Conservation (phyloP, 2,888 invertebrate species). For the Nineta flava region DNA sequence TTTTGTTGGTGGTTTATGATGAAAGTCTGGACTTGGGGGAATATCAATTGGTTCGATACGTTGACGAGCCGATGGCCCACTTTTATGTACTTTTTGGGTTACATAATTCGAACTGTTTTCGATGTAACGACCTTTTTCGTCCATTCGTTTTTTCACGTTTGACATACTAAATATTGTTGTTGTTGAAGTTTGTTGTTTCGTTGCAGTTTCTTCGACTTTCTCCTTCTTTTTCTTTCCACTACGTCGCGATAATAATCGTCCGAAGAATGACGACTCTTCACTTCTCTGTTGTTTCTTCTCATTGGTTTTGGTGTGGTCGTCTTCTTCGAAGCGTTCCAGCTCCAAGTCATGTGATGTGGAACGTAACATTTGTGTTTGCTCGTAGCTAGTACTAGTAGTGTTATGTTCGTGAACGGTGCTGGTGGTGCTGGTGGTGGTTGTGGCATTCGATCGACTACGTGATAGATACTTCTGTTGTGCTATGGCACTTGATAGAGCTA, state of each 20-base stretch:
- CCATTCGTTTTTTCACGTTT: slow-evolving; percentile 34
- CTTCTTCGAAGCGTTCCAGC: slow-evolving; percentile 17
- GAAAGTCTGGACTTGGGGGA: slow-evolving; percentile 23
- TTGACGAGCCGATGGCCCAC: slow-evolving; percentile 36
- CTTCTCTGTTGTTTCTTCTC: slow-evolving; percentile 30
- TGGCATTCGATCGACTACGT: slow-evolving; percentile 28
- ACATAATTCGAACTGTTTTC: slow-evolving; percentile 10
- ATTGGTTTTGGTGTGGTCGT: slow-evolving; percentile 19
- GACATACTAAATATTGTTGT: slow-evolving; percentile 20
- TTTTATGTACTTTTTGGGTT: slow-evolving; percentile 20
- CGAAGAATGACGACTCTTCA: slow-evolving; percentile 41
- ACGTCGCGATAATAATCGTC: slow-evolving; percentile 47
- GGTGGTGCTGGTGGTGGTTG: slow-evolving; percentile 12
- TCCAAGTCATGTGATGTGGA: slow-evolving; percentile 17
- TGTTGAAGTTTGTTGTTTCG: slow-evolving; percentile 24
- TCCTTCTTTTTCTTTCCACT: slow-evolving; percentile 55
- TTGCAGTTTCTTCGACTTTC: slow-evolving; percentile 17
- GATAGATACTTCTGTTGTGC: slow-evolving; percentile 33
- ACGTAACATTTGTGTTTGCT: slow-evolving; percentile 13
- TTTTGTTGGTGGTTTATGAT: too few species aligned
- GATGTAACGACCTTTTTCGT: slow-evolving; percentile 34
- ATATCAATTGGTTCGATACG: slow-evolving; percentile 39
- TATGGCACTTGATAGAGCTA: slow-evolving; percentile 32
- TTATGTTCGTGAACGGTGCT: too few species aligned
- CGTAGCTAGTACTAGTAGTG: too few species aligned